phyloP scores from a whole-genome alignment of 2,888 invertebrate genomes.

The Macrosoma leucophasiata region DNA sequence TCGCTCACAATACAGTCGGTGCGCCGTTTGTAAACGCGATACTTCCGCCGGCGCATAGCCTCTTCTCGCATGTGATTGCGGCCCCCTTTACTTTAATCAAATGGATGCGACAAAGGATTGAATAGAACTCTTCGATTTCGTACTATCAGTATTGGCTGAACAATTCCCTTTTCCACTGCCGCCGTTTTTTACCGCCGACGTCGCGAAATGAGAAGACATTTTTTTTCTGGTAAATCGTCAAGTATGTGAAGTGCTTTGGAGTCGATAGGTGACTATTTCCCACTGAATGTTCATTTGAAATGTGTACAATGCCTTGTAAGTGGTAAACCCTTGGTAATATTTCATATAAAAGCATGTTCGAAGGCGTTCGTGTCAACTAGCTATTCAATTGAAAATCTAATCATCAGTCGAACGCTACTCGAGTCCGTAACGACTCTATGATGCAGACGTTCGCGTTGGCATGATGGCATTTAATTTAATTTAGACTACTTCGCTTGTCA shows the following conservation, averaged over 20 bases:
- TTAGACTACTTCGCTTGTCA: slow-evolving; percentile 30
- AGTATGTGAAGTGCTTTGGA: slow-evolving; percentile 20
- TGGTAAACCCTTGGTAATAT: slow-evolving; percentile 12
- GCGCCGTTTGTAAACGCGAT: slow-evolving; percentile 71
- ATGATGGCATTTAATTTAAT: slow-evolving; percentile 21
- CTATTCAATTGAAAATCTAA: slow-evolving; percentile 12
- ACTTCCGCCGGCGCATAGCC: slow-evolving; percentile 67
- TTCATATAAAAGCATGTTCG: slow-evolving; percentile 9
- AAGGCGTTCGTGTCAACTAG: slow-evolving; percentile 6
- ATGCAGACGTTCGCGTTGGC: too few species aligned
- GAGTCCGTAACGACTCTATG: too few species aligned
- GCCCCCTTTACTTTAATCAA: slow-evolving; percentile 71
- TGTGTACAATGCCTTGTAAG: slow-evolving; percentile 2
- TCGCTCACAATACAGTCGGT: slow-evolving; percentile 61
- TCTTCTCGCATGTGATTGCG: slow-evolving; percentile 64
- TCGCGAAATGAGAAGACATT: slow-evolving; percentile 36
- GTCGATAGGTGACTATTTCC: slow-evolving; percentile 7
- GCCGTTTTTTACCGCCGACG: slow-evolving; percentile 50
- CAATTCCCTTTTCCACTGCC: slow-evolving; percentile 54
- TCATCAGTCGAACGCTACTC: too few species aligned
- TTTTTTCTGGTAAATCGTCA: slow-evolving; percentile 29
- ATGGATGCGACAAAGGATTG: slow-evolving; percentile 72
- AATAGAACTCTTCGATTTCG: slow-evolving; percentile 65
- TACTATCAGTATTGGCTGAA: slow-evolving; percentile 66
- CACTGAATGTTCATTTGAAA: slow-evolving; percentile 13